These are phyloP conservation scores for Stomatorhinus walkeri DNA, from an alignment of 2,797 vertebrate genomes.

Conservation along the genomic window DNA sequence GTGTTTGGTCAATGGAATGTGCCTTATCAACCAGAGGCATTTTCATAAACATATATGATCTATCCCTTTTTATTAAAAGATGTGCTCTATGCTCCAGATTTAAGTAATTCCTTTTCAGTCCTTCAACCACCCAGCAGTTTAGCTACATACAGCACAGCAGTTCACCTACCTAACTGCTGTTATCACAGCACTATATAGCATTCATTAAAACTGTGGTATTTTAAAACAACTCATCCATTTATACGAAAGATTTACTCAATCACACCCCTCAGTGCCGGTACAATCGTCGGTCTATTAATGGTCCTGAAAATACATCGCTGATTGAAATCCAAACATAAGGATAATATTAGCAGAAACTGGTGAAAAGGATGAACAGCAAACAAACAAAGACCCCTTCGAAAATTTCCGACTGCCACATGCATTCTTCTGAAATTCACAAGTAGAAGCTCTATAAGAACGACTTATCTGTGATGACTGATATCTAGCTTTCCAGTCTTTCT, in stretches of 20 bases:
- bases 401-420: not conserved
- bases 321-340: not conserved
- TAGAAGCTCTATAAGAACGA: not conserved
- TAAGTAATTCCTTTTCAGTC: not conserved
- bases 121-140: not conserved
- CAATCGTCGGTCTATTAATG: not conserved
- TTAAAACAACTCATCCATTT: not conserved
- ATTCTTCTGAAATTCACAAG: not conserved
- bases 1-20: conserved; percentile 10
- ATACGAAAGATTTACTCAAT: not conserved
- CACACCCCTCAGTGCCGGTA: not conserved
- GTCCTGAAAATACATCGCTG: not conserved
- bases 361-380: not conserved
- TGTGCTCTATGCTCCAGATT: not conserved
- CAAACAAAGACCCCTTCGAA: not conserved
- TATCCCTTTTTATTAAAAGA: conserved; percentile 11
- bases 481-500: not conserved
- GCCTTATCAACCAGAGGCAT: conserved; percentile 18
- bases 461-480: not conserved
- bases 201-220: not conserved
- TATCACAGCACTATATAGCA: not conserved
- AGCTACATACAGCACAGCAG: not conserved
- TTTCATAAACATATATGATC: conserved; percentile 20
- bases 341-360: not conserved
- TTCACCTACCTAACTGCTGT: not conserved